These are phyloP conservation scores for Drosophila kanekoi DNA, from an alignment of 2,888 invertebrate genomes.

Conservation along the genomic window DNA sequence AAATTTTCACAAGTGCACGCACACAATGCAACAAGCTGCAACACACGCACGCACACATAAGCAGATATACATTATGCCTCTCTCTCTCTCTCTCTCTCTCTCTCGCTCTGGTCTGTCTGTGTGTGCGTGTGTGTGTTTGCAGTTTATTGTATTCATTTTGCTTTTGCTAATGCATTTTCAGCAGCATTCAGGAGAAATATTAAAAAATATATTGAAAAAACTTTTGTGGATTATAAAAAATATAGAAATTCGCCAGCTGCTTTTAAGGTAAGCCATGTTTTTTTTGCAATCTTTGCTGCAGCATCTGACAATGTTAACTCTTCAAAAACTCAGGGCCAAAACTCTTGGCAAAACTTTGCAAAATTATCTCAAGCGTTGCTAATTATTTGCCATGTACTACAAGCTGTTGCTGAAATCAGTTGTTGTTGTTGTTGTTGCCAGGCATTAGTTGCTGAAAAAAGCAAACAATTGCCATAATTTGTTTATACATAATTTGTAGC, in stretches of 20 bases:
- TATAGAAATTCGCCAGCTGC: not conserved
- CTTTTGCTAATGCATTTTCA: slow-evolving; percentile 36
- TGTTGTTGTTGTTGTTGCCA: slow-evolving; percentile 27
- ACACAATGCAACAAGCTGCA: slow-evolving; percentile 42
- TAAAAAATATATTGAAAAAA: not conserved
- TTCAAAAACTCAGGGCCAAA: slow-evolving; percentile 61
- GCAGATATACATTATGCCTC: slow-evolving; percentile 12
- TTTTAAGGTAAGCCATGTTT: slow-evolving; percentile 33
- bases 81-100: slow-evolving; percentile 18
- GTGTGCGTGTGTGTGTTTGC: slow-evolving; percentile 27
- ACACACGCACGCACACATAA: slow-evolving; percentile 33
- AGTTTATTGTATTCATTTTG: slow-evolving; percentile 32
- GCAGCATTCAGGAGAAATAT: slow-evolving; percentile 7
- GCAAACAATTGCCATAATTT: slow-evolving; percentile 56
- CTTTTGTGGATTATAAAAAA: slow-evolving; percentile 26
- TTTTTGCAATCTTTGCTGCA: not conserved
- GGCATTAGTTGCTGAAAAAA: slow-evolving; percentile 54
- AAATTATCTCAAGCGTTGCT: slow-evolving; percentile 78
- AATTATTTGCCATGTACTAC: slow-evolving; percentile 72
- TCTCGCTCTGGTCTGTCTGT: not conserved
- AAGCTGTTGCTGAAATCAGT: slow-evolving; percentile 15
- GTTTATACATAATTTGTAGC: slow-evolving; percentile 47
- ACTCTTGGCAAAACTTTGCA: slow-evolving; percentile 55
- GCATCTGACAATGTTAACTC: slow-evolving; percentile 7
- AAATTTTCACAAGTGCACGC: slow-evolving; percentile 64